phyloP scores from a whole-genome alignment of 2,888 invertebrate genomes.

The Tupiocoris notatus region DNA sequence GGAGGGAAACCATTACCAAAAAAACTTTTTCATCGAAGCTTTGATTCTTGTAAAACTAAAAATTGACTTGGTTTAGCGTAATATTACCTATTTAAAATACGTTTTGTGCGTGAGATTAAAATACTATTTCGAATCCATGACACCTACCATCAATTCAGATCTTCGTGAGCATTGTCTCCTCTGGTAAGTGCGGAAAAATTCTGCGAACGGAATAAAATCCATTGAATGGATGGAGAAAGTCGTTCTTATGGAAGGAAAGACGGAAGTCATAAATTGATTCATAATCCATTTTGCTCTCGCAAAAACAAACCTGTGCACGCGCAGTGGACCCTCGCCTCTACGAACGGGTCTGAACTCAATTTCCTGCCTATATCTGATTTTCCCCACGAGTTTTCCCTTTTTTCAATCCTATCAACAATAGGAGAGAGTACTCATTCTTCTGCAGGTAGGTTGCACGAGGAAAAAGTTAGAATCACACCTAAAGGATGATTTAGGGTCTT shows the following conservation, averaged over 20 bases:
- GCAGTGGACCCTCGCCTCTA: neutral
- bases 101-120: too few species aligned
- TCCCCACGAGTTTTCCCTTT: neutral
- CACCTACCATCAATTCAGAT: too few species aligned
- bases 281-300: constrained; percentile 43
- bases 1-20: too few species aligned
- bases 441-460: neutral
- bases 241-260: constrained; percentile 12
- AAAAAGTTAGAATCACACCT: neutral
- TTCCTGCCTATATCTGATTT: constrained; percentile 40
- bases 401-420: neutral
- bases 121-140: too few species aligned
- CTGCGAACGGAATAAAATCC: too few species aligned
- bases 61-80: too few species aligned
- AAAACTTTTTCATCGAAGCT: too few species aligned
- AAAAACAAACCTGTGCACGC: constrained; percentile 39
- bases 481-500: neutral
- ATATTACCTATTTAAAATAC: too few species aligned
- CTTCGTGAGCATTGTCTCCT: too few species aligned
- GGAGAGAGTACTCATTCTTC: neutral
- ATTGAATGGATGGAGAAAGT: too few species aligned
- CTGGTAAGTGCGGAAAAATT: too few species aligned
- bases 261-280: constrained; percentile 42
- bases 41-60: too few species aligned
- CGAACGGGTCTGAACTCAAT: constrained; percentile 30